Percentiles rank a stretch among this genome's conserved stretches.
phyloP scores from a whole-genome alignment of 2,113 vertebrate genomes.

The Felis catus region DNA sequence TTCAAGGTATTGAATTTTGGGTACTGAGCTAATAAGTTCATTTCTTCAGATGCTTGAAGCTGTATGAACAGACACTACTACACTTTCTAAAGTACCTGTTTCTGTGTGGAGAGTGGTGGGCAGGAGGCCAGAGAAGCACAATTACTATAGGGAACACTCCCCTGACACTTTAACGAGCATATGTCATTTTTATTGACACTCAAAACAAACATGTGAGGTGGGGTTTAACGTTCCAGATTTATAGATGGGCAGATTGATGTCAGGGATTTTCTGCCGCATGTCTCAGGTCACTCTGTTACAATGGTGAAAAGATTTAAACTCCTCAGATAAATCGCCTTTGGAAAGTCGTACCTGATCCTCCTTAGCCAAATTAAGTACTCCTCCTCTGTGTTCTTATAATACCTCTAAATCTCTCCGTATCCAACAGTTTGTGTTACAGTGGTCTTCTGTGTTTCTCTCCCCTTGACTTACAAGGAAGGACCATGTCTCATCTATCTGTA shows the following conservation, averaged over 20 bases:
- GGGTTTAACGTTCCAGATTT: not conserved
- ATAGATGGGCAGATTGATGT: not conserved
- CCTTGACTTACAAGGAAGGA: not conserved
- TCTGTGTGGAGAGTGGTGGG: not conserved
- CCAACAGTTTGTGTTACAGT: not conserved
- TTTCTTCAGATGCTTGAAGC: conserved; percentile 35
- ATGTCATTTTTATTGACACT: not conserved
- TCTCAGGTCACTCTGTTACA: not conserved
- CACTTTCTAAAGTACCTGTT: not conserved
- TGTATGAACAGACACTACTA: not conserved
- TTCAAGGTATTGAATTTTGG: conserved; percentile 54
- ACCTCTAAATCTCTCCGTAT: not conserved
- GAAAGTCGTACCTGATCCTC: not conserved
- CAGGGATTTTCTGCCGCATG: not conserved
- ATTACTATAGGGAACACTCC: not conserved
- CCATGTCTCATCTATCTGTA: not conserved
- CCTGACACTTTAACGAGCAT: not conserved
- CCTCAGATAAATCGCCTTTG: not conserved
- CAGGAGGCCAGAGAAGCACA: not conserved
- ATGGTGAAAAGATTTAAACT: not conserved
- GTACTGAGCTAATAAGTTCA: not conserved
- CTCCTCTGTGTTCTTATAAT: not conserved
- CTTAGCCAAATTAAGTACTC: not conserved
- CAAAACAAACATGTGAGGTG: not conserved
- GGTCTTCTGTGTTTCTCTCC: not conserved